phyloP scores from a whole-genome alignment of 2,888 invertebrate genomes.

The Parelbella ahira region DNA sequence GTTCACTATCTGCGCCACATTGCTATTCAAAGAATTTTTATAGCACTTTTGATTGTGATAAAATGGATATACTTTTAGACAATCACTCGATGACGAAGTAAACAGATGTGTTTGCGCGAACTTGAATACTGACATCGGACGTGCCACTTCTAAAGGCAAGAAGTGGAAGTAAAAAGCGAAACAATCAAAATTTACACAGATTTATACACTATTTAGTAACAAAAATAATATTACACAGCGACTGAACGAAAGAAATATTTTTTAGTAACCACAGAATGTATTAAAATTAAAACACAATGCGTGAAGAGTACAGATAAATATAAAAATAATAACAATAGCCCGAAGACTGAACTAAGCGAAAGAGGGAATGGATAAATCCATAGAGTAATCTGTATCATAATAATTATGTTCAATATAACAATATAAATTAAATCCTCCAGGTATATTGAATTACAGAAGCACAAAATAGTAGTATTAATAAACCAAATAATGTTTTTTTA shows the following conservation, averaged over 20 bases:
- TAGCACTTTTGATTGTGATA: slow-evolving; percentile 50
- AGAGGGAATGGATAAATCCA: too few relatives aligned
- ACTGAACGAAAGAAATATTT: slow-evolving; percentile 40
- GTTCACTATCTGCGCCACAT: slow-evolving; percentile 70
- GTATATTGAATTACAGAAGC: too few relatives aligned
- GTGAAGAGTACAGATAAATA: slow-evolving; percentile 15
- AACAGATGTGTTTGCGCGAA: slow-evolving; percentile 45
- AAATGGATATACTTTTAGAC: slow-evolving; percentile 54
- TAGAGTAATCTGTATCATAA: too few relatives aligned
- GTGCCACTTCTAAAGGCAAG: slow-evolving; percentile 30
- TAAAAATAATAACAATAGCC: too few relatives aligned
- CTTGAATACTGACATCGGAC: slow-evolving; percentile 46
- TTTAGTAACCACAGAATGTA: slow-evolving; percentile 26
- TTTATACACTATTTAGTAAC: slow-evolving; percentile 55
- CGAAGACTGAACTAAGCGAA: too few relatives aligned
- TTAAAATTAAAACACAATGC: slow-evolving; percentile 23
- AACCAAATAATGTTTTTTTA: too few relatives aligned
- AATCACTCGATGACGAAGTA: slow-evolving; percentile 64
- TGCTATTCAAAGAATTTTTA: slow-evolving; percentile 56
- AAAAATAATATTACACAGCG: slow-evolving; percentile 56
- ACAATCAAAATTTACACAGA: slow-evolving; percentile 52
- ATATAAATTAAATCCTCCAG: too few relatives aligned
- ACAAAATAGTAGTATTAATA: too few relatives aligned
- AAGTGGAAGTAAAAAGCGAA: slow-evolving; percentile 41
- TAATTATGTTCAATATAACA: too few relatives aligned